Conservation (phyloP, 2,113 vertebrate species). For the Nothobranchius furzeri region DNA sequence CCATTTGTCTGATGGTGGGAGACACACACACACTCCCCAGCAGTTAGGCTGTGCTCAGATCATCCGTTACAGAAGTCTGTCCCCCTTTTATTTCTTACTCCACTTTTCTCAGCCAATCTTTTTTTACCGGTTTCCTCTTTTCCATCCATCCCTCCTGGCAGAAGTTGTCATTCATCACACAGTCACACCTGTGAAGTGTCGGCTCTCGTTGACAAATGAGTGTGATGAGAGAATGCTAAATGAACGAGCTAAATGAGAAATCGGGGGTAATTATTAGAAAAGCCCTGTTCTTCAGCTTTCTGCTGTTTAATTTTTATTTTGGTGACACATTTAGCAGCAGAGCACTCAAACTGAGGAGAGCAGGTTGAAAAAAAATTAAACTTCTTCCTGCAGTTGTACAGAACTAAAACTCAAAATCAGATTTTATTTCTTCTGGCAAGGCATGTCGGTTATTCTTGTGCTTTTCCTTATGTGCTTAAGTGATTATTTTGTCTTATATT, state of each 20-base stretch:
- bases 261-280: constrained; percentile 68
- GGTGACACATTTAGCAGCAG: constrained; percentile 26
- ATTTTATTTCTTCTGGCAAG: constrained; percentile 24
- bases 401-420: constrained; percentile 41
- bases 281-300: constrained; percentile 41
- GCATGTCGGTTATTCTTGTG: constrained; percentile 16
- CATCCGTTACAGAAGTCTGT: constrained; percentile 66
- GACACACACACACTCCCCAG: constrained; percentile 56
- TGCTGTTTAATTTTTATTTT: constrained; percentile 65
- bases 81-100: constrained; percentile 22
- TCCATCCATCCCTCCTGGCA: constrained; percentile 39
- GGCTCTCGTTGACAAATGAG: constrained; percentile 66
- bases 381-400: constrained; percentile 17
- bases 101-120: constrained; percentile 27
- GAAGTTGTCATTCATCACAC: constrained; percentile 70
- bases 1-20: constrained; percentile 71
- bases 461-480: background rate
- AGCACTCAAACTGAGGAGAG: constrained; percentile 47
- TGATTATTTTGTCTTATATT: constrained; percentile 11
- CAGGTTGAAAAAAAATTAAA: constrained; percentile 33
- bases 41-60: constrained; percentile 67
- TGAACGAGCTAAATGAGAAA: constrained; percentile 62
- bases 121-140: constrained; percentile 20
- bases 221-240: constrained; percentile 63
- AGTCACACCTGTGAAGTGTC: constrained; percentile 73